Evolutionary conservation across 2,113 vertebrate genomes (phyloP), one percentile per base, ranked within the genome.

Genomic region (Tachycineta bicolor): DNA sequence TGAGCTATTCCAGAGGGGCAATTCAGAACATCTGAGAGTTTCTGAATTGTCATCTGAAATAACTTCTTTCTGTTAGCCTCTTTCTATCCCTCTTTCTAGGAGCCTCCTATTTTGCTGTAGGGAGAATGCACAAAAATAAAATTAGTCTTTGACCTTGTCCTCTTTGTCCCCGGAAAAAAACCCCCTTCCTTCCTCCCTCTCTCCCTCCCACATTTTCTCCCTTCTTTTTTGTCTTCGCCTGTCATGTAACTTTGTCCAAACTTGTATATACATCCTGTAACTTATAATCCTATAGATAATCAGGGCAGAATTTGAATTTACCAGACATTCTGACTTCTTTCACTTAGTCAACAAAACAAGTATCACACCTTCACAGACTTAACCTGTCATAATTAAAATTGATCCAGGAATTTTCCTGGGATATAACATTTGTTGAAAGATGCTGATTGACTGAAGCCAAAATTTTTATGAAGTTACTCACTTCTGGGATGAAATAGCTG

Each of bases 361-460:
- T 58, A 77, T 50, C 53, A 85, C 16, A 63, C 26, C 20, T 90
- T 74, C 24, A 4, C 39, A 82, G 41, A 47, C 24, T 71, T 79
- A 65, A 69, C 43, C 29, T 55, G 29, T 43, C 25, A 28, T 89
- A 87, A 95, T 87, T 89, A 95, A 93, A 93, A 91, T 21, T 47
- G 11, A 90, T 85, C 46, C 3, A 19, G 39, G 37, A 65, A 47
- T 93, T 91, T 91, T 79, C 49, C 44, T 64, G 56, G 67, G 29
- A 95, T 91, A 89, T 89, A 87, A 76, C 8, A 75, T 67, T 46
- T 84, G 56, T 67, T 94, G 90, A 95, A 89, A 93, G 84, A 71
- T 52, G 33, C 3, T 75, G 47, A 91, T 67, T 78, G 68, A 86
- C 63, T 86, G 56, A 89, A 81, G 73, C 47, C 81, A 95, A 84